Evolutionary conservation across 2,113 vertebrate genomes (phyloP).

Genomic region (Felis chaus): DNA sequence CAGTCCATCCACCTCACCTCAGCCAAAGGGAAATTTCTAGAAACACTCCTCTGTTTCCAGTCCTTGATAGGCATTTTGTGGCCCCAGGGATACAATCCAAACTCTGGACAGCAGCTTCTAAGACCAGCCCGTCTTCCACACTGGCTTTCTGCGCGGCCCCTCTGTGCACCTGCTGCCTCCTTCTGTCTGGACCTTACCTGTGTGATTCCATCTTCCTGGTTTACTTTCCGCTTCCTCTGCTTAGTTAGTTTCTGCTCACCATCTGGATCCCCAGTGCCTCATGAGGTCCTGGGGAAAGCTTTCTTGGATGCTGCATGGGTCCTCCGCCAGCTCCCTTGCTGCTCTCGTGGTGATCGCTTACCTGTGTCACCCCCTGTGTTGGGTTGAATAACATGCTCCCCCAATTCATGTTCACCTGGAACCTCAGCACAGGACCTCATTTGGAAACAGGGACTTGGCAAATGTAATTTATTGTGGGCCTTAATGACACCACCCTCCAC

Average conservation of each 20-base stretch:
- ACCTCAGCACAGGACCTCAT: neutral
- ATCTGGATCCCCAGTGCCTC: accelerated
- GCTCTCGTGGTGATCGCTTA: accelerated
- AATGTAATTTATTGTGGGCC: neutral
- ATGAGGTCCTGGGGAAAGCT: accelerated
- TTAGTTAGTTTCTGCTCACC: neutral
- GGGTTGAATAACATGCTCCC: neutral
- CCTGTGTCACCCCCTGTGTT: neutral
- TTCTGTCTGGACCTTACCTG: accelerated
- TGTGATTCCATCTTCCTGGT: neutral
- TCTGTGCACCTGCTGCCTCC: neutral
- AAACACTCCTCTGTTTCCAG: neutral
- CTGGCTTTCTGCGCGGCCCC: accelerated
- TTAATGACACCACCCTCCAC: neutral
- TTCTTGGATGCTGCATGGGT: accelerated
- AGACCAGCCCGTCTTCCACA: neutral
- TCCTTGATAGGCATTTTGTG: neutral
- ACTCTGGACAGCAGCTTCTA: accelerated
- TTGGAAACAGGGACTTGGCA: neutral
- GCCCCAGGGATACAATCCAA: neutral
- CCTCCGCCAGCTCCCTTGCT: accelerated
- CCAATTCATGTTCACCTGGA: neutral
- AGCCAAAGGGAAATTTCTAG: neutral
- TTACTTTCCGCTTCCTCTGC: neutral
- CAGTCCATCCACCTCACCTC: neutral